Evolutionary conservation across 2,888 invertebrate genomes (phyloP).

Genomic region (Trachelus stipa): DNA sequence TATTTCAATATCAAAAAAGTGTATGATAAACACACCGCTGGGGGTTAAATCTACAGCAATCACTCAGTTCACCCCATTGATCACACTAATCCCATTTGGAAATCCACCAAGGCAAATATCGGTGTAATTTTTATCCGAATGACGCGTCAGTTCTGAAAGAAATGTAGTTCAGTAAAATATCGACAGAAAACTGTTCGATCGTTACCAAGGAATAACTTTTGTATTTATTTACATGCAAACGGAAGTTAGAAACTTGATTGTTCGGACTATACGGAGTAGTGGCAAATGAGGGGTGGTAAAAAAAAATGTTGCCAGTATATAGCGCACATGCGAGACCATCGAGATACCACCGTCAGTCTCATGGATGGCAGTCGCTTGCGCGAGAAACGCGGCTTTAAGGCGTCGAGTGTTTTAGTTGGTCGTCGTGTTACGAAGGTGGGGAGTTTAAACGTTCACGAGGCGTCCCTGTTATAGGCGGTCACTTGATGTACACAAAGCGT

Average conservation of each 20-base stretch:
- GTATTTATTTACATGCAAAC: not conserved
- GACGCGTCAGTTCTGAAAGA: not conserved
- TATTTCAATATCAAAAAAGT: not conserved
- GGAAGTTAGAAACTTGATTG: not conserved
- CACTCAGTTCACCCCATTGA: not conserved
- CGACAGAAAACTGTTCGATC: not conserved
- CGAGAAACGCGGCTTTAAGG: not conserved
- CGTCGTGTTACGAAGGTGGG: not conserved
- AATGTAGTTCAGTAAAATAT: not conserved
- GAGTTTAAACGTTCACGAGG: not conserved
- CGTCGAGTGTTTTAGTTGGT: not conserved
- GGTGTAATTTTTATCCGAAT: not conserved
- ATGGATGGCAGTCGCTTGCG: not conserved
- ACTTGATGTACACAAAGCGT: not conserved
- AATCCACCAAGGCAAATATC: not conserved
- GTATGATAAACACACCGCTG: not conserved
- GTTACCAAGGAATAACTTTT: not conserved
- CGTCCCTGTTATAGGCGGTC: constrained; percentile 2
- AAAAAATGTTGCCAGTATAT: not conserved
- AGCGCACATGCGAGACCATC: not conserved
- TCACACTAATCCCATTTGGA: not conserved
- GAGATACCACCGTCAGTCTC: not conserved
- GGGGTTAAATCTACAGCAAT: not conserved
- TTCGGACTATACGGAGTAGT: not conserved
- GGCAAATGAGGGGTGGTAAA: not conserved